Percentiles rank a stretch among this genome's conserved stretches.
Evolutionary conservation across 2,888 invertebrate genomes (phyloP).

Genomic region (Chromoteleia sp.): DNA sequence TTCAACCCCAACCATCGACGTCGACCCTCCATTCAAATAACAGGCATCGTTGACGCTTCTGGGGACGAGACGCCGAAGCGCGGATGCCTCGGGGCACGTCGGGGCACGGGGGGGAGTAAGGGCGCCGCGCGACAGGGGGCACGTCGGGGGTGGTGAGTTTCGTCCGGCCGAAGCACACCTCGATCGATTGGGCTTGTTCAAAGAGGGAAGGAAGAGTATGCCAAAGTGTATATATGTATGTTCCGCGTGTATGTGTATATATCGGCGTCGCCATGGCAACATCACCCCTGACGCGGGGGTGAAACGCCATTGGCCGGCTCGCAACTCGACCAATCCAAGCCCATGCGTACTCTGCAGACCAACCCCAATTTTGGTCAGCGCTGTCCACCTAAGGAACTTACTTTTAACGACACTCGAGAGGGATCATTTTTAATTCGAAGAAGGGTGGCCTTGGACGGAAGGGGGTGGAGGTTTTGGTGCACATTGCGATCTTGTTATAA

Average conservation of each 20-base stretch:
- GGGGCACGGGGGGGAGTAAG: slow-evolving; percentile 33
- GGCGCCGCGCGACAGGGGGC: slow-evolving; percentile 70
- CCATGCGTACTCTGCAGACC: slow-evolving; percentile 70
- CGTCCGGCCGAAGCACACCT: slow-evolving; percentile 84
- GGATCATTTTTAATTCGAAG: no score
- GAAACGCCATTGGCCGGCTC: slow-evolving; percentile 84
- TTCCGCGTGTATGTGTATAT: slow-evolving; percentile 74
- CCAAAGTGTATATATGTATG: slow-evolving; percentile 67
- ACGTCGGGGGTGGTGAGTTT: slow-evolving; percentile 80
- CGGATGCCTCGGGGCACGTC: slow-evolving; percentile 59
- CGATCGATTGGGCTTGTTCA: slow-evolving; percentile 85
- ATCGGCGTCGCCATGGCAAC: slow-evolving; percentile 83
- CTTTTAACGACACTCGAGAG: not conserved
- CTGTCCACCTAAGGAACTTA: slow-evolving; percentile 34
- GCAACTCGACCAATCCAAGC: slow-evolving; percentile 73
- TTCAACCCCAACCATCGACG: slow-evolving; percentile 81
- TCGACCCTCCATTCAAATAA: slow-evolving; percentile 83
- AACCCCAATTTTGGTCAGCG: slow-evolving; percentile 70
- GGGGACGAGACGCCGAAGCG: slow-evolving; percentile 67
- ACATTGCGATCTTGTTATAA: not conserved
- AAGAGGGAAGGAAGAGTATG: slow-evolving; percentile 80
- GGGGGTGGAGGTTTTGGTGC: not conserved
- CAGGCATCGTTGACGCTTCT: slow-evolving; percentile 80
- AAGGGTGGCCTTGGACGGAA: no score
- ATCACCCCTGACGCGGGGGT: slow-evolving; percentile 83